Evolutionary conservation across 2,113 vertebrate species (phyloP), one percentile per base, ranked within the genome.

Genomic region (Oreochromis niloticus): DNA sequence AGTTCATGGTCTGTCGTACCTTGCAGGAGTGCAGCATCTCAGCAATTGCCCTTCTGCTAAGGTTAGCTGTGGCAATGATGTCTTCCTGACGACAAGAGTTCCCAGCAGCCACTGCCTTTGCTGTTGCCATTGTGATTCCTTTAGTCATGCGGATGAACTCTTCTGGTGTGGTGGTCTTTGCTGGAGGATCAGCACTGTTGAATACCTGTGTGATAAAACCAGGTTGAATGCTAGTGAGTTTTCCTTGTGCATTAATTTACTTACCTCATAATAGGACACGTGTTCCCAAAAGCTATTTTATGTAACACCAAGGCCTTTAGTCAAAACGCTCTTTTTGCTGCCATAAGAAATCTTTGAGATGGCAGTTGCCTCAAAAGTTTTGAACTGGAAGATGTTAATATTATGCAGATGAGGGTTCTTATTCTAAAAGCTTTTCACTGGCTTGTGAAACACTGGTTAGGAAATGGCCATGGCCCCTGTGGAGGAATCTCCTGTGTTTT

Each of bases 121-220:
- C 99, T 0, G 99, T 99, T 13, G 99, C 99, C 97, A 98, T 97
- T 0, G 99, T 99, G 96, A 99, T 99, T 83, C 98, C 99, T 95
- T 99, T 99, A 0, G 98, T 99, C 98, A 97, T 99, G 81, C 99
- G 98, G 86, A 99, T 99, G 85, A 99, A 99, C 92, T 99, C 99
- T 87, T 99, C 99, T 0, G 99, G 99, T 2, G 98, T 97, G 11
- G 99, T 98, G 0, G 98, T 98, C 93, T 98, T 98, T 48, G 97
- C 95, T 0, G 98, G 98, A 13, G 98, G 98, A 50, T 99, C 97
- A 0, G 96, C 95, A 52, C 97, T 98, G 90, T 96, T 97, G 96
- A 99, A 99, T 24, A 98, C 98, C 99, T 99, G 91, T 63, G n/a
- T 8, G 46, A 9, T 34, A 54, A 59, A 82, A 55, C 3, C 34